phyloP scores from a whole-genome alignment of 2,113 vertebrate species.

The Vulpes vulpes region DNA sequence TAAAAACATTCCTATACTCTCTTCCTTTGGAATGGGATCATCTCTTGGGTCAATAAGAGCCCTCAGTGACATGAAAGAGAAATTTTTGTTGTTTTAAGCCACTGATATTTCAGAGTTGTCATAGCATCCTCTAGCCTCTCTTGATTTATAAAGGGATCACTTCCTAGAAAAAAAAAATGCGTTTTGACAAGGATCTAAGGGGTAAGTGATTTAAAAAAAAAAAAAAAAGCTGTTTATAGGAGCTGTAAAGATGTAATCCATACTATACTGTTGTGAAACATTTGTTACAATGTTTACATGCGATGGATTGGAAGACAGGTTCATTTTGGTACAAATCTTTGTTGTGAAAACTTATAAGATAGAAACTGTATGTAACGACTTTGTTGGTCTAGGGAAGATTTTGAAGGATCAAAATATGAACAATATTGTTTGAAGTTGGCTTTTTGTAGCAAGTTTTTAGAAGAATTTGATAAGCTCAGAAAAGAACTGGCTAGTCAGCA shows the following conservation, averaged over 20 bases:
- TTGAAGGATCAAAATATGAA: not conserved
- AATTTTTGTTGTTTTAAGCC: not conserved
- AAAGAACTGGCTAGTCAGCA: not conserved
- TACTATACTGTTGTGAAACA: not conserved
- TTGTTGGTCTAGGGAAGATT: not conserved
- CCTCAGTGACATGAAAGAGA: not conserved
- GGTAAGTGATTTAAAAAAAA: not conserved
- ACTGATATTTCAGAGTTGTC: not conserved
- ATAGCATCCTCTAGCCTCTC: not conserved
- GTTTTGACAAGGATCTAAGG: not conserved
- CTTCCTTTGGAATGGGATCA: not conserved
- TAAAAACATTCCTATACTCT: not conserved
- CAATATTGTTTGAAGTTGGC: not conserved
- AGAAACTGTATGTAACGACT: not conserved
- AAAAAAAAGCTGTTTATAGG: not conserved
- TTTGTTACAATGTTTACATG: not conserved
- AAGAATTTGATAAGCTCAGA: not conserved
- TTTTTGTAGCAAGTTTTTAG: not conserved
- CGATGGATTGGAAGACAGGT: not conserved
- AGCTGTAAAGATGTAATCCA: not conserved
- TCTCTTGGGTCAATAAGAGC: not conserved
- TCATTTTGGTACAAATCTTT: not conserved
- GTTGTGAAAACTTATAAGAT: not conserved
- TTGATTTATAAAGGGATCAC: not conserved
- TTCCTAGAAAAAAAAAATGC: not conserved